Percentiles rank a stretch among this genome's conserved stretches.
These are phyloP conservation scores for Maniola jurtina DNA, from an alignment of 1,140 invertebrate species.

Conservation along the genomic window DNA sequence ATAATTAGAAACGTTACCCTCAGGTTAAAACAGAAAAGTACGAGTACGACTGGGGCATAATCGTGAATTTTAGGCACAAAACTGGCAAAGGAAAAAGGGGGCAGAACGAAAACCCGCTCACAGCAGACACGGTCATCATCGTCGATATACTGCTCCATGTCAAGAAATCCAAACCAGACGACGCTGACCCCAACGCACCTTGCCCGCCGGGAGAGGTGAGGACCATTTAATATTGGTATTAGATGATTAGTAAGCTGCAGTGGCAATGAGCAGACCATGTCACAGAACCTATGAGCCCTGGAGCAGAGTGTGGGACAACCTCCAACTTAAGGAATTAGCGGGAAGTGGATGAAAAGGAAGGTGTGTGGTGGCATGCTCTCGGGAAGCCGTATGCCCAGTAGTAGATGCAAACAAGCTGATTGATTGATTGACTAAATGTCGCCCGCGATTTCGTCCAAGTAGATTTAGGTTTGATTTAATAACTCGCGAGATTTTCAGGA, in stretches of 20 bases:
- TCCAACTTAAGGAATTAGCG: too few relatives aligned
- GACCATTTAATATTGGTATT: conserved; percentile 5
- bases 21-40: conserved; percentile 91
- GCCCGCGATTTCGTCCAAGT: too few relatives aligned
- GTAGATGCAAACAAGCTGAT: too few relatives aligned
- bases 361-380: too few relatives aligned
- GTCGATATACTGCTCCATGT: conserved; percentile 93
- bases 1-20: conserved; percentile 8
- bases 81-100: conserved; percentile 69
- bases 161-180: conserved; percentile 79
- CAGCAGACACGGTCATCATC: conserved; percentile 82
- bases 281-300: too few relatives aligned
- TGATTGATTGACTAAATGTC: too few relatives aligned
- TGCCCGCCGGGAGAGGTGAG: conserved; percentile 81
- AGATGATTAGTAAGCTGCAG: neutral
- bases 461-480: too few relatives aligned
- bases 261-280: neutral
- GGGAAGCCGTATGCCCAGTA: too few relatives aligned
- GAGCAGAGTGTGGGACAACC: too few relatives aligned
- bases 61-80: conserved; percentile 94
- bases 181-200: conserved; percentile 80
- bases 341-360: too few relatives aligned
- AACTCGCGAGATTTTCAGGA: too few relatives aligned
- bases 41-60: conserved; percentile 97
- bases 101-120: conserved; percentile 79